Evolutionary conservation across 2,888 invertebrate species (phyloP), one percentile per base, ranked within the genome.

Genomic region (Pycnomerus fuliginosus): DNA sequence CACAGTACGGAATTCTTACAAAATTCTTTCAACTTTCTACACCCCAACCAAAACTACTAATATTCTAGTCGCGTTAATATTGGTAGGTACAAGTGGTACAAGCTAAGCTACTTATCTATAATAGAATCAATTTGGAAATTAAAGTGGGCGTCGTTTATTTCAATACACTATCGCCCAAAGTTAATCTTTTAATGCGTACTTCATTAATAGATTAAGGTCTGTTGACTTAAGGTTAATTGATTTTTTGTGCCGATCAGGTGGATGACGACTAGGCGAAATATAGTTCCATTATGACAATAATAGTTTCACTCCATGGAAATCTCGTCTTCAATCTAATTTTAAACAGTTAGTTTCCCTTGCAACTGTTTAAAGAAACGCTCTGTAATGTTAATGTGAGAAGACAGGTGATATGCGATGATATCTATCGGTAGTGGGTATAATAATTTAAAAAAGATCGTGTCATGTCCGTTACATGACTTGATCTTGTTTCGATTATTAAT

Each of bases 141-240:
- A 47, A 25, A 47, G 47, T 47, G 35, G 47, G 47, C 47, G 47
- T 43, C 43, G n/a, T 43, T 47, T 43, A 39, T 43, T 47, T 47
- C 43, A 39, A 43, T 43, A 32, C 13, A 24, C 20, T 33, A 35
- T 23, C 17, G 33, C 8, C 32, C 22, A 33, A 20, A 35, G 14
- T 35, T 15, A 2, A 28, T 28, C 28, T 28, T 25, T n/a, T n/a
- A 24, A 16, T 20, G 11, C 2, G 8, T 31, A 8, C 16, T 31
- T 10, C 27, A 25, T 25, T 25, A 25, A 25, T 2, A 13, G 14
- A 30, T 30, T 20, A 24, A n/a, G n/a, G n/a, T n/a, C n/a, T n/a
- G n/a, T n/a, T n/a, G n/a, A n/a, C n/a, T n/a, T n/a, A n/a, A n/a
- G 34, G 15, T 24, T 16, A 24, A 34, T 34, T 34, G 34, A 24